These are phyloP conservation scores for Eupithecia subfuscata DNA, from an alignment of 2,888 invertebrate genomes.

Conservation along the genomic window DNA sequence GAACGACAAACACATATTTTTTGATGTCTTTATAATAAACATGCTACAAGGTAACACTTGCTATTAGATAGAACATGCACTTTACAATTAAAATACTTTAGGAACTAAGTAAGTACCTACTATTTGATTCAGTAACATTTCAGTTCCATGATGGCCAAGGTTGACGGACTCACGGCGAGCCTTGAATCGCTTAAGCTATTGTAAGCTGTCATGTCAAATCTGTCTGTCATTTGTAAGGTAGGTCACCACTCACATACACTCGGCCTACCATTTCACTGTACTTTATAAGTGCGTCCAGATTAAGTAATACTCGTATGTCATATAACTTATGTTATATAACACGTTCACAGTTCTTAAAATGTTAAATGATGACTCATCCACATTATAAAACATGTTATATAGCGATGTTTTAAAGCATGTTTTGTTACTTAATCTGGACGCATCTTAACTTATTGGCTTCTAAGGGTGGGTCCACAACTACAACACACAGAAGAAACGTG, in stretches of 20 bases:
- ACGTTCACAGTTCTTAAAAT: no score
- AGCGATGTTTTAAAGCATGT: no score
- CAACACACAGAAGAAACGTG: conserved; percentile 39
- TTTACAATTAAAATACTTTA: not conserved
- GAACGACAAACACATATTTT: not conserved
- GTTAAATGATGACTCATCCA: no score
- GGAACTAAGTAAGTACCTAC: not conserved
- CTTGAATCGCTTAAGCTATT: no score
- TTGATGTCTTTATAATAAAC: not conserved
- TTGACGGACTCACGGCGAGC: not conserved
- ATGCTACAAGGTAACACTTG: not conserved
- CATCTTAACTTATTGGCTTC: not conserved
- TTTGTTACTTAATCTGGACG: no score
- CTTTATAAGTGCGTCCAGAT: not conserved
- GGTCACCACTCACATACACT: no score
- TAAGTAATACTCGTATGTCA: no score
- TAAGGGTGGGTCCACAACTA: conserved; percentile 7
- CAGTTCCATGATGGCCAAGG: not conserved
- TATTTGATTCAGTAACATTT: not conserved
- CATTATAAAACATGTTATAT: no score
- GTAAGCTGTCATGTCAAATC: not conserved
- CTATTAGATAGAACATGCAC: not conserved
- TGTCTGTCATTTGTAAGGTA: not conserved
- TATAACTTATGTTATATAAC: no score
- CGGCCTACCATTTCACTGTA: not conserved